Percentiles rank a stretch among this genome's conserved stretches.
phyloP scores from a whole-genome alignment of 35 echinoderm and acorn worm genomes.

The Apostichopus parvimensis region DNA sequence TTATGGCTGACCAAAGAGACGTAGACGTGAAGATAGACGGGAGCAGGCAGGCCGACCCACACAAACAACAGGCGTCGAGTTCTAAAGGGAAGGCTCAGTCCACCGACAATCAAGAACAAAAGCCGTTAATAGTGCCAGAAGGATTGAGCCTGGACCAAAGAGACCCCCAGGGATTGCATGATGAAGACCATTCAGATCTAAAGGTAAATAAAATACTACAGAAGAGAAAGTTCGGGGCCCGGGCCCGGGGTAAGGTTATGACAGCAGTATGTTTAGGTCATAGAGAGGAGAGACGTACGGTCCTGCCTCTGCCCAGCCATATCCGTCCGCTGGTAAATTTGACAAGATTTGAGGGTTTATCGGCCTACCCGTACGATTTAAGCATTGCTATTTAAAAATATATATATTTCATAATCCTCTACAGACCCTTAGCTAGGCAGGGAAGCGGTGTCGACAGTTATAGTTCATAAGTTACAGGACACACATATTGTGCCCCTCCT shows the following conservation, averaged over 20 bases:
- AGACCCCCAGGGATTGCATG: constrained; percentile 8
- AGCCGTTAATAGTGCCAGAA: constrained; percentile 4
- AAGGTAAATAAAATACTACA: background rate
- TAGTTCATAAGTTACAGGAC: background rate
- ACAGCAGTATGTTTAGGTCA: too few species aligned
- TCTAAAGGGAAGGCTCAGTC: background rate
- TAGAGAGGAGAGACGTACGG: too few species aligned
- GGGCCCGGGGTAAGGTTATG: too few species aligned
- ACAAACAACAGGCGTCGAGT: background rate
- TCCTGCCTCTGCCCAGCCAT: too few species aligned
- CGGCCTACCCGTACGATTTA: too few species aligned
- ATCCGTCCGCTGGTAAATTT: too few species aligned
- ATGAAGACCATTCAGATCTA: background rate
- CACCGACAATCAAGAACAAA: background rate
- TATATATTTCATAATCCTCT: too few species aligned
- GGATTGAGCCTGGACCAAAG: background rate
- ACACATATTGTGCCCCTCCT: background rate
- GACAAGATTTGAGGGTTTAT: too few species aligned
- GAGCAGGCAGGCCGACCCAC: background rate
- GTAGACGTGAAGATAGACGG: background rate
- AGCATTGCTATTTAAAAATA: too few species aligned
- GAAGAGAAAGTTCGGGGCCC: too few species aligned
- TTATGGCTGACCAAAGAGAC: background rate
- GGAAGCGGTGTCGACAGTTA: background rate
- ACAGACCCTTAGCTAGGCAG: too few species aligned